Evolutionary conservation across 2,888 invertebrate genomes (phyloP), one percentile per base, ranked within the genome.

Genomic region (Cylindroiulus punctatus): DNA sequence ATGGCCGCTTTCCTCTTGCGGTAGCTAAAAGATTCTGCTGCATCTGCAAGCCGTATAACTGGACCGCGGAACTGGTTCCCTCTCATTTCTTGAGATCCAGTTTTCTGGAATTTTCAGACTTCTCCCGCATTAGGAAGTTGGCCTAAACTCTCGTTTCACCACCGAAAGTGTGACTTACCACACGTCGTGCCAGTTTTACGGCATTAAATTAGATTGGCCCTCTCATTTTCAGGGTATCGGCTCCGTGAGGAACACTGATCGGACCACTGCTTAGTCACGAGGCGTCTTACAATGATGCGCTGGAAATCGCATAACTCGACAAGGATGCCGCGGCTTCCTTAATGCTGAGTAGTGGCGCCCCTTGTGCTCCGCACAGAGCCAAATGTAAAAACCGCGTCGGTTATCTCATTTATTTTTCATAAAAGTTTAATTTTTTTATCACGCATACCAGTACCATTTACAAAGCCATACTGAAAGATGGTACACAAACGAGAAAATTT

Each of bases 331-430:
- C 14, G 17, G 12, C 52, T 1, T 8, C 47, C 17, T 47, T 17
- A 47, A 42, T 17, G 47, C 17, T 12, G 17, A 47, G 47, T 17
- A 17, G 12, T 47, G 47, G 19, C 4, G 19, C 52, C 19, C 22
- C 7, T 10, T 10, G n/a, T 8, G 76, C 22, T 26, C 76, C 0
- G 76, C 22, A 7, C 76, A 30, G 76, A 76, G 76, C 76, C 76
- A 76, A 30, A 12, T 14, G 26, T 76, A 30, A 76, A 76, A 76
- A 76, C 76, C 76, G 76, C 22, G 76, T 76, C 76, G 76, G 76
- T 76, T 76, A 76, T 76, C 76, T 76, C 76, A 26, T 76, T 76
- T 76, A 76, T 76, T 76, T 76, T 76, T 76, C 76, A 76, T 76
- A 76, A 76, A 76, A 76, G 30, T 76, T 76, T 30, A 76, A 30